Percentiles rank a stretch among this genome's conserved stretches.
These are phyloP conservation scores for Corythornis leucogaster DNA, from an alignment of 2,797 vertebrate genomes.

Conservation along the genomic window DNA sequence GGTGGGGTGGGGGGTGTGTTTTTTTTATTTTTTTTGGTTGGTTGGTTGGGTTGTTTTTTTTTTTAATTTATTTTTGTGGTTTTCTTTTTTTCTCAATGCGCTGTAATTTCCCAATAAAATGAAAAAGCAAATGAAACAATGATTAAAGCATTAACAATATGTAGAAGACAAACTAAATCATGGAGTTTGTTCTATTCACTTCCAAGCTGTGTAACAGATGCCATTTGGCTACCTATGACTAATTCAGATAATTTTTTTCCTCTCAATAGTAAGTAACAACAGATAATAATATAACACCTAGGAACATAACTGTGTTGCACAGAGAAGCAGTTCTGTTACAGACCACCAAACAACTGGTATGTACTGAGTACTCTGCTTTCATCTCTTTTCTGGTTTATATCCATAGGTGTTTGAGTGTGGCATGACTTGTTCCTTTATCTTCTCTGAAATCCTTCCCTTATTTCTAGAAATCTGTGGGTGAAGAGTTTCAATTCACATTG, in stretches of 20 bases:
- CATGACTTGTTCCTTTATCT: background rate
- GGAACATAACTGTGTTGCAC: background rate
- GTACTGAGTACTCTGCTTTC: background rate
- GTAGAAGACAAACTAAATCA: background rate
- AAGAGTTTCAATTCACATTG: background rate
- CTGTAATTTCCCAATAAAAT: background rate
- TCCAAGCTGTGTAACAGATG: background rate
- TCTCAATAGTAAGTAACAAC: background rate
- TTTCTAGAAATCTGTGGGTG: background rate
- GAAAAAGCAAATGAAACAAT: background rate
- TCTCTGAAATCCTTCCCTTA: background rate
- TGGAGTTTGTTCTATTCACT: background rate
- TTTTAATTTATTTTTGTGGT: background rate
- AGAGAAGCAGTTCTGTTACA: background rate
- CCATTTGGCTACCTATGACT: background rate
- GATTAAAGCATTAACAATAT: background rate
- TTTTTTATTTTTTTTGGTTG: no score
- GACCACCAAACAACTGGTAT: no score
- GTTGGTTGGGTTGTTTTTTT: no score
- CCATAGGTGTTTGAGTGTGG: background rate
- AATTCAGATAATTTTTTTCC: background rate
- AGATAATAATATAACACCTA: background rate
- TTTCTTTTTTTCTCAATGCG: background rate
- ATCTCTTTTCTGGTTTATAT: background rate
- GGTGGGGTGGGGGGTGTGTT: no score